Evolutionary conservation across 2,113 vertebrate genomes (phyloP).

Genomic region (Rhinopithecus roxellana): DNA sequence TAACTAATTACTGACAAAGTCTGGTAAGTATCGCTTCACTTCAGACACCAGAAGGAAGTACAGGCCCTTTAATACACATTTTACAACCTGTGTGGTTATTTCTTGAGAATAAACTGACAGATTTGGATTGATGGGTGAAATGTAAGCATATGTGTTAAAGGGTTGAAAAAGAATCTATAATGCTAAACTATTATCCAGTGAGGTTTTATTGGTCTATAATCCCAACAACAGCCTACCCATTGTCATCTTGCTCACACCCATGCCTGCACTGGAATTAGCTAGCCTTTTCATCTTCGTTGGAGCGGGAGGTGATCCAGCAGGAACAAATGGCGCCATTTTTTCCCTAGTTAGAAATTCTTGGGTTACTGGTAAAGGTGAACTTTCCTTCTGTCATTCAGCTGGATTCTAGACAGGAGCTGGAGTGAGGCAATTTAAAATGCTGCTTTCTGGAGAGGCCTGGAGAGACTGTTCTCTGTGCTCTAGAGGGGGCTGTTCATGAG

Average conservation of each 20-base stretch:
- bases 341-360: background rate
- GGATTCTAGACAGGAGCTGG: background rate
- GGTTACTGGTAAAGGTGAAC: background rate
- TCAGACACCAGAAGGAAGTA: background rate
- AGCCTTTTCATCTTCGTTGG: background rate
- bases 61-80: background rate
- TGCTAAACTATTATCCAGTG: background rate
- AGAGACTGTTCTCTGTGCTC: background rate
- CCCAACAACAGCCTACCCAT: background rate
- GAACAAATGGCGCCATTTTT: background rate
- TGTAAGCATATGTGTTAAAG: background rate
- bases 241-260: background rate
- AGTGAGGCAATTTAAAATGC: background rate
- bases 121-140: background rate
- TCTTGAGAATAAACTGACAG: background rate
- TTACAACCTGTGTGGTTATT: background rate
- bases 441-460: background rate
- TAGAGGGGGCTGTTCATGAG: background rate
- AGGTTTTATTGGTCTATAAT: background rate
- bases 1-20: background rate
- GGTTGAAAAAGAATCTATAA: background rate
- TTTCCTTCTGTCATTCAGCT: background rate
- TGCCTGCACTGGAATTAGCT: background rate
- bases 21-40: background rate
- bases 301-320: background rate